phyloP scores from a whole-genome alignment of 2,888 invertebrate species.

The Lasius platythorax region DNA sequence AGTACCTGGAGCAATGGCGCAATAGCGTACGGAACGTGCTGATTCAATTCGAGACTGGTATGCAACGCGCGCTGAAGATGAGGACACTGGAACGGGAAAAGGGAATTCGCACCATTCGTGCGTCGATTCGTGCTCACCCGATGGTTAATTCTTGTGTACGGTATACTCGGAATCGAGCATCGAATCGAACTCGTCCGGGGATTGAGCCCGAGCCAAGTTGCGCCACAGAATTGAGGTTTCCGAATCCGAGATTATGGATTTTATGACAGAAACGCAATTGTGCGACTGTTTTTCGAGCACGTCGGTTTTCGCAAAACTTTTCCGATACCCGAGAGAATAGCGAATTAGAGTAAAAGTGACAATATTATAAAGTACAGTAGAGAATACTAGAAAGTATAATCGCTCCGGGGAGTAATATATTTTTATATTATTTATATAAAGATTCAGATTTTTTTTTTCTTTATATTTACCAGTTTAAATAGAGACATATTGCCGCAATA shows the following conservation, averaged over 20 bases:
- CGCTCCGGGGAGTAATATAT: background rate
- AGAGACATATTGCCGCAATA: background rate
- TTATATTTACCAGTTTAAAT: background rate
- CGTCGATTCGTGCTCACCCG: slow-evolving; percentile 43
- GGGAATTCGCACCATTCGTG: slow-evolving; percentile 53
- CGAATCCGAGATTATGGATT: background rate
- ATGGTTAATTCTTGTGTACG: slow-evolving; percentile 39
- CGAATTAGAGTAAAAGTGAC: too few relatives aligned
- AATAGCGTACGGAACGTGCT: slow-evolving; percentile 36
- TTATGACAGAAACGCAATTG: background rate
- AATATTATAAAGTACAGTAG: background rate
- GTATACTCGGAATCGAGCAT: slow-evolving; percentile 11
- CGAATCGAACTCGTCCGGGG: background rate
- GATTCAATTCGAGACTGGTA: slow-evolving; percentile 58
- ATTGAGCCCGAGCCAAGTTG: slow-evolving; percentile 17
- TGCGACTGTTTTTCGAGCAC: background rate
- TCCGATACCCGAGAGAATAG: background rate
- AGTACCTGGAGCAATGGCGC: slow-evolving; percentile 34
- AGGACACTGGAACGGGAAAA: slow-evolving; percentile 40
- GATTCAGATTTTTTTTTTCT: background rate
- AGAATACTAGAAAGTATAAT: background rate
- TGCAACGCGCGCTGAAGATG: slow-evolving; percentile 49
- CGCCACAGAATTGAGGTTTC: background rate
- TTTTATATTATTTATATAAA: background rate
- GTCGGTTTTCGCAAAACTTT: background rate